Evolutionary conservation across 2,113 vertebrate genomes (phyloP), one percentile per base, ranked within the genome.

Genomic region (Conger conger): DNA sequence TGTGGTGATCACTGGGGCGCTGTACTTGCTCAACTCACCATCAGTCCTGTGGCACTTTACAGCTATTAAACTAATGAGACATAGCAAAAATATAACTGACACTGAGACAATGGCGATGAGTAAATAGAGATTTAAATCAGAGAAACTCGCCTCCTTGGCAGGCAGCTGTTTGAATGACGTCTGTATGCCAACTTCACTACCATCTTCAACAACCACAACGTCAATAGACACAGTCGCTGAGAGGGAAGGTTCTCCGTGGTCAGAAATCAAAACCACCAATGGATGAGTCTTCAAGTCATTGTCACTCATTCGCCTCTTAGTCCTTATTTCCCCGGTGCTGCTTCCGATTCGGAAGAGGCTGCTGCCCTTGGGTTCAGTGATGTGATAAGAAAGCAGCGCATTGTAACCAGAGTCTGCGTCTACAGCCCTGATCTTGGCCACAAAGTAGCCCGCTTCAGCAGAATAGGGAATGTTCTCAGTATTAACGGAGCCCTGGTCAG

Each of bases 61-160:
- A 36, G 90, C 89, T 84, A 93, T 87, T 87, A 93, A 90, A 90
- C 83, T 91, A 86, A 94, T 86, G 60, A 94, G 88, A 50, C 93
- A 92, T 84, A 94, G 89, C 76, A 94, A 87, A 86, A 94, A 93
- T 85, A 94, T 87, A 3, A 90, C 83, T 17, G 92, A 93, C 76
- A 93, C 91, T 15, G 90, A 91, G n/a, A 88, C 91, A 63, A 93
- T 92, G 84, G 90, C 90, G 0, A 93, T 89, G 77, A 94, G 90
- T 42, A 97, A 87, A 83, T 96, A 96, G 77, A 96, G 88, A 86
- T 96, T 96, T 1, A 91, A 90, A 73, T 88, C 88, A 2, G 91
- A 93, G 85, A 93, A 93, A 87, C 77, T 89, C 27, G 93, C 92
- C 76, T 93, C 89, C 78, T 90, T 91, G 30, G 85, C 0, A 0